phyloP scores from a whole-genome alignment of 2,888 invertebrate species.

The Epinotia demarniana region DNA sequence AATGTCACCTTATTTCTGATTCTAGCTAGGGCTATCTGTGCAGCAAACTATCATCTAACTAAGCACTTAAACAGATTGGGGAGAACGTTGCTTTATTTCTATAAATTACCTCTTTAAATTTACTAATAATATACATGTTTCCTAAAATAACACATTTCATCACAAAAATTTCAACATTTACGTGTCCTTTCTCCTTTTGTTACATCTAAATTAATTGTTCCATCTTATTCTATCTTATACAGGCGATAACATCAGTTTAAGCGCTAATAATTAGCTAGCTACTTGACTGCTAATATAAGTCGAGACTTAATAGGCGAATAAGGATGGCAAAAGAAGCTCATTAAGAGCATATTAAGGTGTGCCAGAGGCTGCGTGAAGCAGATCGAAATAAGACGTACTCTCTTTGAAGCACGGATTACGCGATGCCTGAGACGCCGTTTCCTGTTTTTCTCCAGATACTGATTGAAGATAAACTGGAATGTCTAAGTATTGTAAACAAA shows the following conservation, averaged over 20 bases:
- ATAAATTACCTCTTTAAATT: no score
- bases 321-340: slow-evolving; percentile 17
- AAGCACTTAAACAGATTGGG: no score
- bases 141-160: no score
- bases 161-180: no score
- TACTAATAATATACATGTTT: no score
- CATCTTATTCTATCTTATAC: slow-evolving; percentile 16
- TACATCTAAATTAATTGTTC: not conserved
- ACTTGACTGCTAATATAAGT: slow-evolving; percentile 11
- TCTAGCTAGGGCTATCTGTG: no score
- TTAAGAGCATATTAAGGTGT: slow-evolving; percentile 29
- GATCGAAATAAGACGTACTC: slow-evolving; percentile 20
- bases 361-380: slow-evolving; percentile 6
- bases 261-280: slow-evolving; percentile 15
- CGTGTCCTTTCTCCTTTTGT: not conserved
- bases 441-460: not conserved
- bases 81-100: no score
- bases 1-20: no score
- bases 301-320: slow-evolving; percentile 5
- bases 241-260: slow-evolving; percentile 20
- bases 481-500: no score
- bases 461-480: not conserved
- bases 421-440: not conserved
- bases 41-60: no score
- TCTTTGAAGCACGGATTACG: slow-evolving; percentile 11